These are phyloP conservation scores for Xestia xanthographa DNA, from an alignment of 2,888 invertebrate genomes.

Conservation along the genomic window DNA sequence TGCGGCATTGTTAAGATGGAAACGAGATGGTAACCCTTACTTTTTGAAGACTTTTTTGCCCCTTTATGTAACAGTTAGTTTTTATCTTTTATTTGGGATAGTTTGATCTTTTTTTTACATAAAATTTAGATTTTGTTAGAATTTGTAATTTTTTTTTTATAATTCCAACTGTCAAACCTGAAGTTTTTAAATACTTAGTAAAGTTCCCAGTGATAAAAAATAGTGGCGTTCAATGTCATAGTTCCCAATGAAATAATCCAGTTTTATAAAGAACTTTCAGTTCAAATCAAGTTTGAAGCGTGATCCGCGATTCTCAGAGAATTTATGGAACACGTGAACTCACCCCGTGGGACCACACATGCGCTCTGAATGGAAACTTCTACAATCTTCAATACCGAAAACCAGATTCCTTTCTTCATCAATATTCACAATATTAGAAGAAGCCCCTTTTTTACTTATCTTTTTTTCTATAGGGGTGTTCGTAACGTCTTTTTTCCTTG, in stretches of 20 bases:
- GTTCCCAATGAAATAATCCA: conserved; percentile 56
- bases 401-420: conserved; percentile 90
- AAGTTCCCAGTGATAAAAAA: conserved; percentile 33
- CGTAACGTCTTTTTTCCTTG: conserved; percentile 89
- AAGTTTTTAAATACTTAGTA: not conserved
- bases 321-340: conserved; percentile 77
- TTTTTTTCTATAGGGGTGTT: conserved; percentile 81
- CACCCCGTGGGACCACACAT: conserved; percentile 88
- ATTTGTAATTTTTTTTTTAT: not conserved
- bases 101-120: not conserved
- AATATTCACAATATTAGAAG: conserved; percentile 90
- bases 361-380: conserved; percentile 77
- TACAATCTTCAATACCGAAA: conserved; percentile 83
- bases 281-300: conserved; percentile 76
- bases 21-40: conserved; percentile 81
- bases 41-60: conserved; percentile 53
- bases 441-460: conserved; percentile 87
- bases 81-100: conserved; percentile 56
- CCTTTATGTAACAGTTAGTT: conserved; percentile 71
- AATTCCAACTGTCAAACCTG: not conserved
- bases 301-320: conserved; percentile 77
- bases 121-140: not conserved
- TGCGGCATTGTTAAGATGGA: conserved; percentile 83
- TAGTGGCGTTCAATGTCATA: conserved; percentile 13
- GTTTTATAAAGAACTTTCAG: conserved; percentile 55